Conservation (phyloP, 1,140 invertebrate genomes). For the Cotesia typhae region DNA sequence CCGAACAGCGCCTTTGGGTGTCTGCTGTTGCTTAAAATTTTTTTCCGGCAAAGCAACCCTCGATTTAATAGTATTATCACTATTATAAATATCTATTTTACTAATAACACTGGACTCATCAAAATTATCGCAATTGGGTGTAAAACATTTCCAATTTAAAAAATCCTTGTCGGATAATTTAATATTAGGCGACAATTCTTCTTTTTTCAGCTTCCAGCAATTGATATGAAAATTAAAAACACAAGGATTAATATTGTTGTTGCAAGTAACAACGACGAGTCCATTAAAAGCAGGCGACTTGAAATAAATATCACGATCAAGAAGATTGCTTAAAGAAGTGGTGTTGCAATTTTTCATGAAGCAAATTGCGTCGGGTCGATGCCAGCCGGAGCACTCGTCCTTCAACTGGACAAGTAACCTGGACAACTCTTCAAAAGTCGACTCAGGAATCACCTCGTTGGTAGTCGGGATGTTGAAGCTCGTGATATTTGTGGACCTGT, state of each 20-base stretch:
- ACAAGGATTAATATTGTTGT: slow-evolving; percentile 45
- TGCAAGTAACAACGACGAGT: slow-evolving; percentile 50
- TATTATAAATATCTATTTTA: slow-evolving; percentile 41
- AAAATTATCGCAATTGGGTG: slow-evolving; percentile 43
- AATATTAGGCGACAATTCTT: slow-evolving; percentile 24
- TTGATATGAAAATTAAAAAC: slow-evolving; percentile 44
- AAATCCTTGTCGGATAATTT: slow-evolving; percentile 48
- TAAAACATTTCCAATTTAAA: slow-evolving; percentile 43
- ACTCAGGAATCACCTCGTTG: slow-evolving; percentile 38
- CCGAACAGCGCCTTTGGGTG: slow-evolving; percentile 32
- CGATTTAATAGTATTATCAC: slow-evolving; percentile 37
- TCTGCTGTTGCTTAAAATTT: not conserved
- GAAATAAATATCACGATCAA: slow-evolving; percentile 29
- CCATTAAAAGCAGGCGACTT: slow-evolving; percentile 53
- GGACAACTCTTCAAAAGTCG: slow-evolving; percentile 38
- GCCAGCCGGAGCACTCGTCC: slow-evolving; percentile 44
- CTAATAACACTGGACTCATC: slow-evolving; percentile 38
- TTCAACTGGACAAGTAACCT: slow-evolving; percentile 42
- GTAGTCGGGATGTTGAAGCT: slow-evolving; percentile 46
- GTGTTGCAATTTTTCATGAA: slow-evolving; percentile 43
- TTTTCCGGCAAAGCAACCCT: slow-evolving; percentile 22
- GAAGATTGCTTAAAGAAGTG: slow-evolving; percentile 26
- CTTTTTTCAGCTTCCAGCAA: slow-evolving; percentile 51
- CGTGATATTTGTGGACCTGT: slow-evolving; percentile 27
- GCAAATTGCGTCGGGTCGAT: slow-evolving; percentile 51